Evolutionary conservation across 2,888 invertebrate genomes (phyloP), one percentile per base, ranked within the genome.

Genomic region (Taenaris catops): DNA sequence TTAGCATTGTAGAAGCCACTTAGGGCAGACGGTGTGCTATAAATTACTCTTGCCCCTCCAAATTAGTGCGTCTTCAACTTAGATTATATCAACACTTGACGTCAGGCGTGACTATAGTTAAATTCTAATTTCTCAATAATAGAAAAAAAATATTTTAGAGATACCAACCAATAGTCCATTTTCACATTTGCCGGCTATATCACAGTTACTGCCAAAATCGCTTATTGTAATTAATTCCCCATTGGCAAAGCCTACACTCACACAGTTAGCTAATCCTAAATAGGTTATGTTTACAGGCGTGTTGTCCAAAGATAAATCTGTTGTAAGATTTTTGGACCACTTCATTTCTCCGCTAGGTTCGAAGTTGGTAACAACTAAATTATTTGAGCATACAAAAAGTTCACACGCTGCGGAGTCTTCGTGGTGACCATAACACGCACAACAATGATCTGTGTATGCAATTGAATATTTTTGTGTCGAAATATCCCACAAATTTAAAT

Each of bases 271-370:
- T 5, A 86, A 56, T 1, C 75, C 57, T 11, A 87, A 54, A 45
- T 64, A 79, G 1, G 76, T 67, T 8, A 83, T 49, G 45, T 76
- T 75, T n/a, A 87, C 51, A 18, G 79, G 76, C 71, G 79, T 50
- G 75, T 78, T 83, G 74, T 88, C 44, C 55, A 76, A 36, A 63
- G 87, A 58, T 8, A 80, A 48, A 26, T 63, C 29, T 12, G 60
- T 51, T 2, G 60, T 56, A 3, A 86, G 47, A 49, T 78, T 65
- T 46, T 59, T 73, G 16, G 41, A 55, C 83, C 84, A 84, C 11
- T 58, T 68, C 21, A 55, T 44, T 41, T 61, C 53, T 34, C 73
- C 73, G 45, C 58, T 53, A 44, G 61, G 56, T 58, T 63, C 55
- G 45, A 65, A 71, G 49, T 66, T 68, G 1, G 46, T 55, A 25